Percentiles rank a stretch among this genome's conserved stretches.
Evolutionary conservation across 2,888 invertebrate species (phyloP).

Genomic region (Mellilla xanthometata): DNA sequence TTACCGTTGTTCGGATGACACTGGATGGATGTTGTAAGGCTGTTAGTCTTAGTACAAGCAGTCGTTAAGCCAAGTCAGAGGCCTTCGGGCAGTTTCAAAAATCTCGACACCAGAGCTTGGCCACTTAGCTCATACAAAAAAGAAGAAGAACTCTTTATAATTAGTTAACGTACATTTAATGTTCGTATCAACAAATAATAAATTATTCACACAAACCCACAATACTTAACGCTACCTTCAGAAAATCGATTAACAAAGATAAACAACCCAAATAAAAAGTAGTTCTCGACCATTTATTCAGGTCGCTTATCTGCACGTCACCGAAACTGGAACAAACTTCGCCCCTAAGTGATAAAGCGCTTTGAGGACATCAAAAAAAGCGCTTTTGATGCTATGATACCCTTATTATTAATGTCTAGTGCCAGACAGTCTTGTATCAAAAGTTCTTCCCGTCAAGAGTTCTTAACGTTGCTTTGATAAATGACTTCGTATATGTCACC

Average conservation of each 20-base stretch:
- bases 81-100: too few relatives aligned
- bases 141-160: too few relatives aligned
- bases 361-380: slow-evolving; percentile 65
- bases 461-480: slow-evolving; percentile 79
- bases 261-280: slow-evolving; percentile 14
- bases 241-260: slow-evolving; percentile 40
- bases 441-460: slow-evolving; percentile 77
- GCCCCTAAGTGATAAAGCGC: slow-evolving; percentile 75
- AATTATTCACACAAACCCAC: too few relatives aligned
- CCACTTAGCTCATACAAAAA: too few relatives aligned
- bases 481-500: slow-evolving; percentile 56
- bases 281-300: slow-evolving; percentile 40
- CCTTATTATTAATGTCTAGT: slow-evolving; percentile 79
- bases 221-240: too few relatives aligned
- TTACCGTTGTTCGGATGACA: too few relatives aligned
- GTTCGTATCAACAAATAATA: too few relatives aligned
- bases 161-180: too few relatives aligned
- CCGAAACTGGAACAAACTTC: slow-evolving; percentile 62
- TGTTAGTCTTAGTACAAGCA: too few relatives aligned
- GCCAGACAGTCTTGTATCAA: slow-evolving; percentile 77
- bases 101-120: too few relatives aligned
- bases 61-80: too few relatives aligned
- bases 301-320: slow-evolving; percentile 43
- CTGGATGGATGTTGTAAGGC: too few relatives aligned
- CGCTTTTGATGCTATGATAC: slow-evolving; percentile 68